Percentiles rank a stretch among this genome's conserved stretches.
phyloP scores from a whole-genome alignment of 2,113 vertebrate genomes.

The Xenopus laevis region DNA sequence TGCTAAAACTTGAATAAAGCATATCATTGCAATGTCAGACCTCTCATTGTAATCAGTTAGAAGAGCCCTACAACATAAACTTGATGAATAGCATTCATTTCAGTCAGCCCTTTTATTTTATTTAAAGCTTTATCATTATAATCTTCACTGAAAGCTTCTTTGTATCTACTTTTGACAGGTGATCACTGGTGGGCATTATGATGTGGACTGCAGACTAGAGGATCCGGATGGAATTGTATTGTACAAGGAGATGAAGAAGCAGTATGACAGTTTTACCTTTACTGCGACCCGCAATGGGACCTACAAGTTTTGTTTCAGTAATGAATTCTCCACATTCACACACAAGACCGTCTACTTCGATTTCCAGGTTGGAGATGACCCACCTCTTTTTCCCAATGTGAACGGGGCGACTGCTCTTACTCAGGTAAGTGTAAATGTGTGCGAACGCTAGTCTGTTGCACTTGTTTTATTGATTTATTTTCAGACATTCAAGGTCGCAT shows the following conservation, averaged over 20 bases:
- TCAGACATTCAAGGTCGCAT: no score
- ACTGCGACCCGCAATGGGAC: constrained; percentile 89
- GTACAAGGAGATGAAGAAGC: constrained; percentile 98
- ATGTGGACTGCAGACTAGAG: constrained; percentile 93
- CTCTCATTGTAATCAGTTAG: no score
- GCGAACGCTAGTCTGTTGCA: no score
- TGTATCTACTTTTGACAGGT: constrained; percentile 66
- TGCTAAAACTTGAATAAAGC: no score
- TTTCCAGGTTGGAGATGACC: constrained; percentile 96
- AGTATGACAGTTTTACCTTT: constrained; percentile 96
- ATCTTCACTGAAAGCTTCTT: no score
- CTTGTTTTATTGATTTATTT: no score
- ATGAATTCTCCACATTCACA: constrained; percentile 97
- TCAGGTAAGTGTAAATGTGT: constrained; percentile 69
- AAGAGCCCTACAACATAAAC: no score
- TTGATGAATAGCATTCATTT: no score
- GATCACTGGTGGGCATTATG: constrained; percentile 96
- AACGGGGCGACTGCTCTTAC: constrained; percentile 94
- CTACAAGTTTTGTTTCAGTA: constrained; percentile 97
- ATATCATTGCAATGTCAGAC: no score
- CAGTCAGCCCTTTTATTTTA: no score
- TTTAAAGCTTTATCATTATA: no score
- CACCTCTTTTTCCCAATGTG: constrained; percentile 93
- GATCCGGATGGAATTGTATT: constrained; percentile 83
- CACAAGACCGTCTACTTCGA: constrained; percentile 98